Conservation (phyloP, 2,888 invertebrate genomes). For the Drymonia ruficornis region DNA sequence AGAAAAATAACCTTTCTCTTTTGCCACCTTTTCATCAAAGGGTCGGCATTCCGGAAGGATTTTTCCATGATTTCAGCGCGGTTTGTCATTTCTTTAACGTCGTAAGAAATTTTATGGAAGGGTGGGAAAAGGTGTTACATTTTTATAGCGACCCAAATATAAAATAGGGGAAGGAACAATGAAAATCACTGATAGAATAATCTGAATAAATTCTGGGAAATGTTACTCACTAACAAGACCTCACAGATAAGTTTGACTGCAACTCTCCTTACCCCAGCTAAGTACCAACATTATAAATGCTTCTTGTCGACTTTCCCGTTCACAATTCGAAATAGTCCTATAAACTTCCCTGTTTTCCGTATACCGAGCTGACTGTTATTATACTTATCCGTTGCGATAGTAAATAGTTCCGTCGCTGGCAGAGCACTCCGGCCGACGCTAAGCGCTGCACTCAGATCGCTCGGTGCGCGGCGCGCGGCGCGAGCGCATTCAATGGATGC, state of each 20-base stretch:
- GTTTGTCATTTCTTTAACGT: slow-evolving; percentile 1
- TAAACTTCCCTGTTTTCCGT: background rate
- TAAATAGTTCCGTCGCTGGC: slow-evolving; percentile 1
- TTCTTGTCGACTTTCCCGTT: no score
- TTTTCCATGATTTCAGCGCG: slow-evolving; percentile 7
- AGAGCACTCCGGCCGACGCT: background rate
- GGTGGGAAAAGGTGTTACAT: background rate
- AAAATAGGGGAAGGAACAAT: background rate
- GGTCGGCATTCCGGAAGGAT: slow-evolving; percentile 11
- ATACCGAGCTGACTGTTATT: background rate
- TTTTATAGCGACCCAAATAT: slow-evolving; percentile 4
- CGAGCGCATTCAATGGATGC: slow-evolving; percentile 3
- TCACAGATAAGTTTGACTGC: background rate
- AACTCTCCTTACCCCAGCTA: no score
- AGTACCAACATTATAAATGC: no score
- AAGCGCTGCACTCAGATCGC: background rate
- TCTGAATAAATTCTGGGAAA: background rate
- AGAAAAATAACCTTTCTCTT: slow-evolving; percentile 44
- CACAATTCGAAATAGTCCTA: no score
- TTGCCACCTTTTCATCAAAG: slow-evolving; percentile 15
- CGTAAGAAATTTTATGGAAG: slow-evolving; percentile 1
- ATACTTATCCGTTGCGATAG: background rate
- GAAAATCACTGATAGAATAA: background rate
- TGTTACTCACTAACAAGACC: no score
- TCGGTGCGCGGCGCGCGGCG: background rate